phyloP scores from a whole-genome alignment of 2,888 invertebrate genomes.

The Hirtodrosophila trivittata region DNA sequence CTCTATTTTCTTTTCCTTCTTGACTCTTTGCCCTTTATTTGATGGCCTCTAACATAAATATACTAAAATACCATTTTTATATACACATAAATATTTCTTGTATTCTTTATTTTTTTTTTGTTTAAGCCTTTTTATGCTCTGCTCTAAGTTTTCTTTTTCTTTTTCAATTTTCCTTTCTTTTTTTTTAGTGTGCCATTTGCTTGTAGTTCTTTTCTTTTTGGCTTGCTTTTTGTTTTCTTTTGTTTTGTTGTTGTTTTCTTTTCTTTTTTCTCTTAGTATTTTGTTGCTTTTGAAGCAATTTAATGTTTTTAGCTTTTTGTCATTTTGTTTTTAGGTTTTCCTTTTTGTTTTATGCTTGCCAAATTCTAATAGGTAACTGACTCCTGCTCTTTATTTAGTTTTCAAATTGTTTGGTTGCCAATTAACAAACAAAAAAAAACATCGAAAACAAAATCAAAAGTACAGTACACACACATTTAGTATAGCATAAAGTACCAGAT shows the following conservation, averaged over 20 bases:
- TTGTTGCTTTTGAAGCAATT: constrained; percentile 75
- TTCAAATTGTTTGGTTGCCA: constrained; percentile 79
- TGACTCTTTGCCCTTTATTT: constrained; percentile 52
- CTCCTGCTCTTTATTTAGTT: constrained; percentile 82
- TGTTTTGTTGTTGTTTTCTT: constrained; percentile 28
- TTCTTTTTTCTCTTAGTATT: constrained; percentile 42
- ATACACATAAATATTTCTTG: constrained; percentile 64
- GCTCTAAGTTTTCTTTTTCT: constrained; percentile 13
- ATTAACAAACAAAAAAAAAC: constrained; percentile 68
- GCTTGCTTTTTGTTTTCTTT: constrained; percentile 25
- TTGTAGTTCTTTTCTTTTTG: constrained; percentile 36
- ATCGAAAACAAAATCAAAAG: constrained; percentile 50
- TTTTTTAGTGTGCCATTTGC: constrained; percentile 47
- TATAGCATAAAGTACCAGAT: constrained; percentile 22
- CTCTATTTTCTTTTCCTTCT: constrained; percentile 30
- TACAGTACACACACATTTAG: constrained; percentile 52
- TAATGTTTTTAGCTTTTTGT: constrained; percentile 38
- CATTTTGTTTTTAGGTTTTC: constrained; percentile 38
- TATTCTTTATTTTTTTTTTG: constrained; percentile 19
- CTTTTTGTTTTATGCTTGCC: constrained; percentile 62
- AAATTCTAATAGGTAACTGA: constrained; percentile 84
- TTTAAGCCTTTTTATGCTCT: constrained; percentile 9
- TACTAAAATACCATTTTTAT: constrained; percentile 72
- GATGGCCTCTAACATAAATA: constrained; percentile 72
- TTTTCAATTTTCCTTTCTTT: constrained; percentile 30